Base-by-base conservation (phyloP, 2,888 invertebrate genomes). In the Perizoma affinitatum region DNA sequence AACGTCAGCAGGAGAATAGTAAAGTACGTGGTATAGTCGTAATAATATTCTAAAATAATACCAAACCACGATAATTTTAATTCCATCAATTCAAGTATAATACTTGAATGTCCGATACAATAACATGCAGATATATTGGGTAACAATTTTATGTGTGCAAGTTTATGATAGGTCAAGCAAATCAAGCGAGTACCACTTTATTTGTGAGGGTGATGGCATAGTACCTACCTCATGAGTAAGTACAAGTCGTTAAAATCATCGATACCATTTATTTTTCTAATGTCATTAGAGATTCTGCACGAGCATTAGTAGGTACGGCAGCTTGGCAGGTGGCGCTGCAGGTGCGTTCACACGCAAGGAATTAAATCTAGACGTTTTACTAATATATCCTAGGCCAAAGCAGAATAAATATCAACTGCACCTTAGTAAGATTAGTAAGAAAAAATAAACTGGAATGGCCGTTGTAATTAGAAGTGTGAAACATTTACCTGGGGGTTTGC, bases 351-450 rank as follows among this genome's bases (percentile, higher is more conserved):
- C 75, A 76, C 69, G 77, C 71, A 73, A 78, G 64, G 70, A 79
- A 83, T 79, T 79, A 85, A 87, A 86, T 87, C 87, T 84, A 88
- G 83, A 82, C 77, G 49, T 53, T 65, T 56, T 55, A 58, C 54
- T 61, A 61, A 59, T 58, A 58, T 65, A 64, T 57, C 48, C 48
- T 33, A 46, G 54, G 49, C 56, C 40, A 46, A 43, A 10, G 43
- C 41, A 51, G 48, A 52, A 56, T 55, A 55, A 34, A 57, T 54
- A 61, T 56, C 46, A 48, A 52, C 50, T 60, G 54, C 54, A 60
- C 42, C 54, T 50, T 54, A 47, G 40, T 50, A 38, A 49, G 22
- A 22, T 22, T 22, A 36, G 48, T 58, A 46, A 48, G 22, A 9
- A 60, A 46, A 60, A 54, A 54, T 45, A 54, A 58, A 54, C 38